Conservation (phyloP, 2,797 vertebrate species). For the Pipistrellus nathusii region DNA sequence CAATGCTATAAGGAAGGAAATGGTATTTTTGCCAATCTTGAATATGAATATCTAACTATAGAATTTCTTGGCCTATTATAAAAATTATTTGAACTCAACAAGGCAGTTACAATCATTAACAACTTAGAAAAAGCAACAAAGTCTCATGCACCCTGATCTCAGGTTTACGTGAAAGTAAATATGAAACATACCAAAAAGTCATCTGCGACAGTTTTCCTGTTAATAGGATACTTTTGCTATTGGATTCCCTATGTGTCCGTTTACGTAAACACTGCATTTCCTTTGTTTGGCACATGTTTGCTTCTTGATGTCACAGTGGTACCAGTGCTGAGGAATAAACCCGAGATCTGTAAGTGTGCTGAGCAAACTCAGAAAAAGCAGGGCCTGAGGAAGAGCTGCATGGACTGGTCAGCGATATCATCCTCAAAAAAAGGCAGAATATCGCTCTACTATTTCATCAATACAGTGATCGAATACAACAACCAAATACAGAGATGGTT, state of each 20-base stretch:
- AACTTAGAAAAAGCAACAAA: background rate
- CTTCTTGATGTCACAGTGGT: background rate
- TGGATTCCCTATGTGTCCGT: background rate
- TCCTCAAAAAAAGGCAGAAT: background rate
- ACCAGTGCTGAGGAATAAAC: background rate
- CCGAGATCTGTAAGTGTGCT: background rate
- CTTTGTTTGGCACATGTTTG: background rate
- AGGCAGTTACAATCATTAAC: background rate
- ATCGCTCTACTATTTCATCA: background rate
- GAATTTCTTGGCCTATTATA: background rate
- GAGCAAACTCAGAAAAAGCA: background rate
- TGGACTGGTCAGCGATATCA: background rate
- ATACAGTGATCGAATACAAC: background rate
- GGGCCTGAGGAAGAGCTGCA: background rate
- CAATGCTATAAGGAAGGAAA: background rate
- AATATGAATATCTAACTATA: background rate
- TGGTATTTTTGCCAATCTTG: background rate
- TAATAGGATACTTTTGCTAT: background rate
- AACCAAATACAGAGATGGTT: background rate
- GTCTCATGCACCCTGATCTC: background rate
- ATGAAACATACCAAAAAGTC: background rate
- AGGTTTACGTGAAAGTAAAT: background rate
- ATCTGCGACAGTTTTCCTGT: background rate
- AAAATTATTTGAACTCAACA: slow-evolving; percentile 1
- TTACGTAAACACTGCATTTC: background rate